A percentile compares a stretch with the other conserved stretches of the same genome.
Evolutionary conservation across 2,888 invertebrate genomes (phyloP).

Genomic region (Clanis bilineata): DNA sequence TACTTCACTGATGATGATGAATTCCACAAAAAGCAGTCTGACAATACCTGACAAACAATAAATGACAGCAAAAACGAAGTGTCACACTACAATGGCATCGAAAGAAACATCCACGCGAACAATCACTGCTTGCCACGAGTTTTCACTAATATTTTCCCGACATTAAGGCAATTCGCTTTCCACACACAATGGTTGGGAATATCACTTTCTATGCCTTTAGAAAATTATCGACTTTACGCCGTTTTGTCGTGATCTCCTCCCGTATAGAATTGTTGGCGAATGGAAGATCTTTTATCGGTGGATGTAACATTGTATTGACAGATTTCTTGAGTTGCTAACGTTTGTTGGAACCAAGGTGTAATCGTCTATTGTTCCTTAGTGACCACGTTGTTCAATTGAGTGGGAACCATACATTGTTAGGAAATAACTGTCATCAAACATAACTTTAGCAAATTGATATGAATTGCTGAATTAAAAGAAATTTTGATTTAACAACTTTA

Average conservation of each 20-base stretch:
- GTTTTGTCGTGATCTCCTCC: constrained; percentile 1
- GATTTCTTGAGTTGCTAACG: constrained; percentile 52
- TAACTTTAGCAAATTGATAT: background rate
- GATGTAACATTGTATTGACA: constrained; percentile 37
- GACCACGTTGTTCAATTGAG: background rate
- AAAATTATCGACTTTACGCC: constrained; percentile 41
- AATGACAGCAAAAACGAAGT: background rate
- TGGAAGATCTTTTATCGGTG: constrained; percentile 20
- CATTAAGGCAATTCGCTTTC: constrained; percentile 51
- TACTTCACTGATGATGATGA: background rate
- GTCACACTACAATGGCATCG: background rate
- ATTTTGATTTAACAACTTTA: too few relatives aligned
- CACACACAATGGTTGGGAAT: constrained; percentile 62
- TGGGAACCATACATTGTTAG: background rate
- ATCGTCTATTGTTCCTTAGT: constrained; percentile 47
- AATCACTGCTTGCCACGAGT: constrained; percentile 40
- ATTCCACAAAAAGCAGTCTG: background rate
- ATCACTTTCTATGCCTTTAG: constrained; percentile 56
- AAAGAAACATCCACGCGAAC: constrained; percentile 22
- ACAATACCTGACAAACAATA: background rate
- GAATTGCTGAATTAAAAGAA: background rate
- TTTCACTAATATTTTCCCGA: constrained; percentile 63
- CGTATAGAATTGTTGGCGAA: background rate
- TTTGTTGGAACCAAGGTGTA: constrained; percentile 42
- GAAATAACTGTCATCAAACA: background rate